phyloP scores from a whole-genome alignment of 1,140 invertebrate species.

The Drosophila kurseongensis region DNA sequence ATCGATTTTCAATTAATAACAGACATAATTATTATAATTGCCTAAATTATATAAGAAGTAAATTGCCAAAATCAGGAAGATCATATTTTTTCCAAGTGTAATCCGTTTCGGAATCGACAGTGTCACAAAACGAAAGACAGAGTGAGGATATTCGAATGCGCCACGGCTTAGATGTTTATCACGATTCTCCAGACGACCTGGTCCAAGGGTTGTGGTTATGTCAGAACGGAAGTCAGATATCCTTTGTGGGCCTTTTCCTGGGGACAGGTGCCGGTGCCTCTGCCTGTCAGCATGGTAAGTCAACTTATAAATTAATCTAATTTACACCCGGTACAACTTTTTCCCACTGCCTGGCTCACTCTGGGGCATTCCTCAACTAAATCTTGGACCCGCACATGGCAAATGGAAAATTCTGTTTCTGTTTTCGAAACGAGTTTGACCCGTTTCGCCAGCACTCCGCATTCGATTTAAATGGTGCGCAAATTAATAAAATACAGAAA shows the following conservation, averaged over 20 bases:
- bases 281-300: constrained; percentile 24
- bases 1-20: too few relatives aligned
- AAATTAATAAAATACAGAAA: constrained; percentile 35
- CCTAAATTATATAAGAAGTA: too few relatives aligned
- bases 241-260: constrained; percentile 16
- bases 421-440: constrained; percentile 76
- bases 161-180: constrained; percentile 74
- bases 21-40: too few relatives aligned
- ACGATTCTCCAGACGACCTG: constrained; percentile 22
- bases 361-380: constrained; percentile 37
- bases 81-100: constrained; percentile 25
- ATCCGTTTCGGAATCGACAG: constrained; percentile 40
- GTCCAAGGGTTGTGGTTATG: background rate
- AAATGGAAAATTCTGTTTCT: constrained; percentile 69
- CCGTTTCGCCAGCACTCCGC: constrained; percentile 56
- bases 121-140: constrained; percentile 45
- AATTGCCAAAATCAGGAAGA: too few relatives aligned
- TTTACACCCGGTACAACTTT: constrained; percentile 44
- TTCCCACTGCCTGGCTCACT: constrained; percentile 22
- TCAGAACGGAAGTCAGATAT: constrained; percentile 64
- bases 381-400: constrained; percentile 42
- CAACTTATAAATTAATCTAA: constrained; percentile 54
- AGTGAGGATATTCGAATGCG: constrained; percentile 56
- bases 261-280: constrained; percentile 32
- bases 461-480: constrained; percentile 34